phyloP scores from a whole-genome alignment of 1,140 invertebrate species.

The Eciton burchellii region DNA sequence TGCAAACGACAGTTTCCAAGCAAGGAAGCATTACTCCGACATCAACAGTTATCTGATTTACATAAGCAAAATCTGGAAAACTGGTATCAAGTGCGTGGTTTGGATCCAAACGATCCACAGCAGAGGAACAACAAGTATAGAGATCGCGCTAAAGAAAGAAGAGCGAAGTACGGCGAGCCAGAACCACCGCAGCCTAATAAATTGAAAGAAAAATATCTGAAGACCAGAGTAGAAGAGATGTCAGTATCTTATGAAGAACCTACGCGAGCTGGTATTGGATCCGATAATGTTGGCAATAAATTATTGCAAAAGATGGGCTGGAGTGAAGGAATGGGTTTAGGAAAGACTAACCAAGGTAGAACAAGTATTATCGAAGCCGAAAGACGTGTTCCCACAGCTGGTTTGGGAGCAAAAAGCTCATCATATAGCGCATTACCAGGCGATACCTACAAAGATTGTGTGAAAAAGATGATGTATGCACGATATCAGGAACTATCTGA shows the following conservation, averaged over 20 bases:
- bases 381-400: constrained; percentile 89
- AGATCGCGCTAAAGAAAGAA: constrained; percentile 97
- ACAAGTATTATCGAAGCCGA: constrained; percentile 95
- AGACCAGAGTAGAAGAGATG: constrained; percentile 86
- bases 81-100: constrained; percentile 86
- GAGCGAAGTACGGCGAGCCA: constrained; percentile 97
- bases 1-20: constrained; percentile 98
- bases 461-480: constrained; percentile 96
- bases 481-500: constrained; percentile 92
- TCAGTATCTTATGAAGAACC: constrained; percentile 87
- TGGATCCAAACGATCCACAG: constrained; percentile 86
- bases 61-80: constrained; percentile 97
- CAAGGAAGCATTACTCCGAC: constrained; percentile 94
- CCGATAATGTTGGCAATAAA: constrained; percentile 96
- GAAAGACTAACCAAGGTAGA: constrained; percentile 96
- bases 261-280: constrained; percentile 91
- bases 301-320: constrained; percentile 99
- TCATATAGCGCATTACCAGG: constrained; percentile 92
- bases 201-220: constrained; percentile 89
- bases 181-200: constrained; percentile 91
- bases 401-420: constrained; percentile 90
- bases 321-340: constrained; percentile 97
- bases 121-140: constrained; percentile 90
- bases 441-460: constrained; percentile 95
- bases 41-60: constrained; percentile 96